phyloP scores from a whole-genome alignment of 30 jellyfish, hydroid and myxozoan species.

The Aurelia aurita complex sp. Pacific region DNA sequence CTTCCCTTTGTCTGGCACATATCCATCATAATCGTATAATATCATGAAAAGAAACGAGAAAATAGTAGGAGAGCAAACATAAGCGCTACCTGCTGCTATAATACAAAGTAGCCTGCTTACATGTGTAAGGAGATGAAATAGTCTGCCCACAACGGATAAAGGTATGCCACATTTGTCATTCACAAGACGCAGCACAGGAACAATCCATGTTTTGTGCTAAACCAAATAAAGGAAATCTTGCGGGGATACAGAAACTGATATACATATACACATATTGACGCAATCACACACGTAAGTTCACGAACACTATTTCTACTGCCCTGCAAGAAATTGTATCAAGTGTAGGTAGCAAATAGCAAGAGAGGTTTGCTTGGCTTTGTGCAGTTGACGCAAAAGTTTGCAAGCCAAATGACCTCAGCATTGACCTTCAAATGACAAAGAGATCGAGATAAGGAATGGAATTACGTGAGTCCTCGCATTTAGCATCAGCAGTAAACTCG shows the following conservation, averaged over 20 bases:
- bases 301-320: background rate
- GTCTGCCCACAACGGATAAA: constrained; percentile 30
- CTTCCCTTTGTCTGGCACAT: background rate
- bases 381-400: too few species aligned
- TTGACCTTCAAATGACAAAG: too few species aligned
- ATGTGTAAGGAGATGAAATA: constrained; percentile 36
- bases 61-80: constrained; percentile 35
- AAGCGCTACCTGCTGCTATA: constrained; percentile 40
- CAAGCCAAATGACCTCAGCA: too few species aligned
- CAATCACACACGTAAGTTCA: too few species aligned
- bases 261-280: background rate
- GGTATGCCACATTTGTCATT: constrained; percentile 14
- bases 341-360: too few species aligned
- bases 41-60: constrained; percentile 23
- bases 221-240: constrained; percentile 22
- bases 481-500: too few species aligned
- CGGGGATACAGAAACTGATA: background rate
- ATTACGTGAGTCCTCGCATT: too few species aligned
- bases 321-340: too few species aligned
- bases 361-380: too few species aligned
- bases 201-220: constrained; percentile 18
- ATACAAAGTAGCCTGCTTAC: constrained; percentile 19
- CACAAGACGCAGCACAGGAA: background rate
- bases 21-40: constrained; percentile 24
- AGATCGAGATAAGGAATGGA: too few species aligned